Base-by-base conservation (phyloP, 2,797 vertebrate species). In the Parambassis ranga region DNA sequence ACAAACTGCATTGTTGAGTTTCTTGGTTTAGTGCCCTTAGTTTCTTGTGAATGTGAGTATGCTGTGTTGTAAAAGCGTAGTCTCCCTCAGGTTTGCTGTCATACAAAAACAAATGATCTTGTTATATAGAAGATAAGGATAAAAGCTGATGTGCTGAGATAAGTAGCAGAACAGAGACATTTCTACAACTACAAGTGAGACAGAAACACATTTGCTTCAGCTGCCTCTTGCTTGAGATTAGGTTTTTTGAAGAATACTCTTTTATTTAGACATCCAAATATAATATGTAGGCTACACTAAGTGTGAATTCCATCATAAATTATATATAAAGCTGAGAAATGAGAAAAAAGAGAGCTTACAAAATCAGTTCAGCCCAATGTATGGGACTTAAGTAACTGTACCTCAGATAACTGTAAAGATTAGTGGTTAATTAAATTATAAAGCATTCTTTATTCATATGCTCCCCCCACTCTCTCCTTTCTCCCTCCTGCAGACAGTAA, bases 401-500 rank as follows among this genome's bases (percentile, higher is more conserved):
- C 18, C 19, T 38, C 39, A 36, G n/a, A 52, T 36, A 14, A 0
- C 26, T 38, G 47, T 13, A 9, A 15, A 11, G 10, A 30, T 46
- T 7, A 39, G 10, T 24, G 20, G 46, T 0, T 6, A 44, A 16
- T 46, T 4, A 46, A 46, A 30, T n/a, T n/a, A n/a, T n/a, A n/a
- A n/a, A n/a, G n/a, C n/a, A n/a, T n/a, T n/a, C n/a, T n/a, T n/a
- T n/a, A n/a, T n/a, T n/a, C n/a, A n/a, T n/a, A n/a, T n/a, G n/a
- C n/a, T n/a, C n/a, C n/a, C n/a, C n/a, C n/a, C n/a, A n/a, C n/a
- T n/a, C n/a, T n/a, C 1, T 18, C 33, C 4, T 14, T 14, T 16
- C 3, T 58, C 18, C 46, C 13, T 30, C 44, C 66, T 86, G 62
- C 87, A 99, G 97, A 96, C 73, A 98, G 94, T 83, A 98, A 95